Conservation (phyloP, 2,888 invertebrate species). For the Fragum fragum region DNA sequence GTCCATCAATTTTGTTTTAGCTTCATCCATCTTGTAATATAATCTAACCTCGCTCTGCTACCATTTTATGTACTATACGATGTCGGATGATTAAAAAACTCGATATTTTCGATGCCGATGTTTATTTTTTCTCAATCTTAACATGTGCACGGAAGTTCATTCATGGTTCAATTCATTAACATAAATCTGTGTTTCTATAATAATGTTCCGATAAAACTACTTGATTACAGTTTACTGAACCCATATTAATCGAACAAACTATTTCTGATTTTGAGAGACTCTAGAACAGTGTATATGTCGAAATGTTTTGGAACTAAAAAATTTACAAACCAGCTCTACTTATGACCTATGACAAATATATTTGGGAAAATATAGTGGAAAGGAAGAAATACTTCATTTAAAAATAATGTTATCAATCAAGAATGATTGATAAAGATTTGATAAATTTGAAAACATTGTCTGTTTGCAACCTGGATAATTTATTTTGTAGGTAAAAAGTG, state of each 20-base stretch:
- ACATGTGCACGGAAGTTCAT: not conserved
- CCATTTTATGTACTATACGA: conserved; percentile 11
- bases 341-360: too few relatives aligned
- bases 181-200: not conserved
- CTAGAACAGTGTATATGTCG: too few relatives aligned
- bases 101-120: not conserved
- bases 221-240: not conserved
- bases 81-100: not conserved
- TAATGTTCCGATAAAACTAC: not conserved
- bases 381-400: too few relatives aligned
- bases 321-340: too few relatives aligned
- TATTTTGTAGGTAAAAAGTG: too few relatives aligned
- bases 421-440: too few relatives aligned
- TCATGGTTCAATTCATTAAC: not conserved
- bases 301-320: too few relatives aligned
- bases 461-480: too few relatives aligned
- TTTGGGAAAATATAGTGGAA: too few relatives aligned
- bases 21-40: not conserved
- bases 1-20: not conserved
- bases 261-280: not conserved
- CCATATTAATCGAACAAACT: not conserved
- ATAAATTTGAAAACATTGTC: too few relatives aligned
- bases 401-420: too few relatives aligned
- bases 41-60: not conserved
- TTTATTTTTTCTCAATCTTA: not conserved